These are phyloP conservation scores for Camelus bactrianus DNA, from an alignment of 2,113 vertebrate genomes.

Conservation along the genomic window DNA sequence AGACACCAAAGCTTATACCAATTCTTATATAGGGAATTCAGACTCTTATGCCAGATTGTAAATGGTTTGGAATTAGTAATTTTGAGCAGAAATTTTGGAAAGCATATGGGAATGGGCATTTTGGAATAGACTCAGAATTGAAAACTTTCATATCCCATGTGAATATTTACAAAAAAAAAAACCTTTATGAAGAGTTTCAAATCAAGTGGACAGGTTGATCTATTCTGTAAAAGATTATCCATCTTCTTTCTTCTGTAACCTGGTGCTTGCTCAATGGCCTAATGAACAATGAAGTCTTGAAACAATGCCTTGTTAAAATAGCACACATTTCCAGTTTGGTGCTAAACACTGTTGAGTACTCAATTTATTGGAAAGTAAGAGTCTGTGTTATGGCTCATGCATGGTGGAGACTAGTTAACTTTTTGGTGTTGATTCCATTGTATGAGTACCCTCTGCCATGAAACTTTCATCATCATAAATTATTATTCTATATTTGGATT, in stretches of 20 bases:
- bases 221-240: background rate
- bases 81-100: background rate
- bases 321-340: background rate
- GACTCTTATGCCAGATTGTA: background rate
- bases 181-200: background rate
- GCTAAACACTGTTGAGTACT: background rate
- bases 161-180: background rate
- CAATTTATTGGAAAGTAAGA: background rate
- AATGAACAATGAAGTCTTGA: background rate
- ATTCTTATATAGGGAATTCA: background rate
- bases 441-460: background rate
- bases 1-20: background rate
- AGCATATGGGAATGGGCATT: fast-evolving
- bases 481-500: background rate
- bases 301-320: background rate
- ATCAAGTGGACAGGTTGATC: background rate
- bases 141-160: background rate
- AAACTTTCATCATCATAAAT: background rate
- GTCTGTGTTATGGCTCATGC: background rate
- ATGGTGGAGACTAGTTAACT: background rate
- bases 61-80: background rate
- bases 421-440: background rate
- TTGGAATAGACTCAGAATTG: background rate
- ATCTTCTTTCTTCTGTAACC: background rate
- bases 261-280: background rate